Evolutionary conservation across 1,140 invertebrate species (phyloP), one percentile per base, ranked within the genome.

Genomic region (Neoseiulus cucumeris): DNA sequence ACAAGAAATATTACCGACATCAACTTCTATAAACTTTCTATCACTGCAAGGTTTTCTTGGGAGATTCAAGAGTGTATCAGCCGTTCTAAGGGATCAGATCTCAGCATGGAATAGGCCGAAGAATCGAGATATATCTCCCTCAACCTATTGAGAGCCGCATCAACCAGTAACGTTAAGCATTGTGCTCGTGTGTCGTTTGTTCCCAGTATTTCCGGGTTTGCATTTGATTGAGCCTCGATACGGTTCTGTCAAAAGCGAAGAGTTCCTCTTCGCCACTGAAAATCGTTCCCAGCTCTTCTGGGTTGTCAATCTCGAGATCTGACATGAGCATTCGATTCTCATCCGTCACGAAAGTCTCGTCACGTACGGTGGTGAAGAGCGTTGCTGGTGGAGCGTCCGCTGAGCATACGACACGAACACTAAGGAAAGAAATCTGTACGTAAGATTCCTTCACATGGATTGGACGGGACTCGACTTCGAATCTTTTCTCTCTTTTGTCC

Each of bases 251-350:
- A 75, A 90, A 95, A 7, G 94, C 93, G 80, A 98, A 98, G 66
- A 93, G 77, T 78, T 98, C 94, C 76, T 98, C 95, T 74, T 95
- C 89, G 0, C 92, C 93, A 28, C 89, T 96, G 72, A 98, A 97
- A 70, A 98, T 85, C 73, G 86, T 92, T 7, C 89, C 84, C 67
- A 80, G 79, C 42, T 82, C 77, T 72, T 82, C 76, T 71, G 84
- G 77, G 82, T 87, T 28, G n/a, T 67, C 47, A 59, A 93, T 86
- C 69, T 84, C 84, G 51, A 96, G 79, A 75, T 97, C 92, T 76
- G 97, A 93, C 91, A 97, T 95, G 0, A 97, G 76, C 67, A 84
- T 82, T 73, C 89, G 79, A 68, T 76, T 74, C 68, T 89, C 82
- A 22, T 89, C 84, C 42, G 79, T 77, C 67, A 79, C 79, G 45